Evolutionary conservation across 2,113 vertebrate species (phyloP).

Genomic region (Solea solea): DNA sequence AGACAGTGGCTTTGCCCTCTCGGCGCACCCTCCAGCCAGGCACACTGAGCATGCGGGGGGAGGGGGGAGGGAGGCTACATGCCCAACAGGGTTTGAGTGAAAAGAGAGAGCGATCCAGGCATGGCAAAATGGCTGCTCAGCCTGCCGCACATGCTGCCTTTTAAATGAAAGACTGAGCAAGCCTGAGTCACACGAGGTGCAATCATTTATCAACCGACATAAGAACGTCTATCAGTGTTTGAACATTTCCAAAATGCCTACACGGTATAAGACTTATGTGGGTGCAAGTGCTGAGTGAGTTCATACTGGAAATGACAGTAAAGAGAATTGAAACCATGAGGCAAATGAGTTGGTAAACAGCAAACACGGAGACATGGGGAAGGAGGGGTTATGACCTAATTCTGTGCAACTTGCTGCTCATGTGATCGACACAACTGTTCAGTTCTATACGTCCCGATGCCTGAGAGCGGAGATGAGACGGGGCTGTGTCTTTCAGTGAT

Average conservation of each 20-base stretch:
- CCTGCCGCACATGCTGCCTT: constrained; percentile 22
- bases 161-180: constrained; percentile 18
- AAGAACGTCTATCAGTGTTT: constrained; percentile 39
- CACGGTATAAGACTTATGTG: not conserved
- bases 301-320: constrained; percentile 49
- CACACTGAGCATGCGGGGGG: constrained; percentile 67
- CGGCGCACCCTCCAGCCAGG: constrained; percentile 72
- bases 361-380: constrained; percentile 53
- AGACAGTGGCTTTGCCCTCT: constrained; percentile 51
- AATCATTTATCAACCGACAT: constrained; percentile 47
- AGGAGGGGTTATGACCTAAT: constrained; percentile 81
- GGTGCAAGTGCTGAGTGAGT: constrained; percentile 27
- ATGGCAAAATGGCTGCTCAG: constrained; percentile 70
- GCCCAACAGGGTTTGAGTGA: constrained; percentile 60
- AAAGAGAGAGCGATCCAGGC: constrained; percentile 51
- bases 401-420: constrained; percentile 77
- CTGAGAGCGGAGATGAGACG: constrained; percentile 32
- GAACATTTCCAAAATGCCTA: not conserved
- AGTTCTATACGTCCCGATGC: constrained; percentile 41
- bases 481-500: constrained; percentile 5
- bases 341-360: constrained; percentile 58
- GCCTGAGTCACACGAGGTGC: constrained; percentile 16
- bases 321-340: constrained; percentile 64
- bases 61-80: constrained; percentile 59
- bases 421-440: constrained; percentile 68